Percentiles rank a stretch among this genome's conserved stretches.
Evolutionary conservation across 2,797 vertebrate species (phyloP).

Genomic region (Sebastes itinus): DNA sequence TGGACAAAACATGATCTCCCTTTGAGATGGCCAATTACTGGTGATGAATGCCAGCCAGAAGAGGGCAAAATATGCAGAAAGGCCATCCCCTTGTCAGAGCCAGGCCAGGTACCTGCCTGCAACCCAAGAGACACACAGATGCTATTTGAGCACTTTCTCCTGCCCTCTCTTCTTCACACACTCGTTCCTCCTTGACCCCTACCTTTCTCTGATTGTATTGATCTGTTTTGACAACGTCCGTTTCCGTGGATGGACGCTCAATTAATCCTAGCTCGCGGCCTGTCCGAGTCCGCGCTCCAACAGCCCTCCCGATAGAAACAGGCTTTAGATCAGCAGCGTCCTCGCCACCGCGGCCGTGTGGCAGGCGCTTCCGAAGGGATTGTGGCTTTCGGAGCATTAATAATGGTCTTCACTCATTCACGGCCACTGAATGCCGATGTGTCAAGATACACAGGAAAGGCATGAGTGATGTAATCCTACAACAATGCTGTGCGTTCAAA

Average conservation of each 20-base stretch:
- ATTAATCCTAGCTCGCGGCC: constrained; percentile 47
- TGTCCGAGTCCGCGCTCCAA: constrained; percentile 7
- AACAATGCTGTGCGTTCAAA: constrained; percentile 43
- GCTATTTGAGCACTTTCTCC: constrained; percentile 8
- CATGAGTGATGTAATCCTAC: constrained; percentile 31
- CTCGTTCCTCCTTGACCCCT: constrained; percentile 29
- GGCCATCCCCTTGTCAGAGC: constrained; percentile 40
- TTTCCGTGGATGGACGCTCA: constrained; percentile 44
- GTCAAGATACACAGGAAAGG: constrained; percentile 20
- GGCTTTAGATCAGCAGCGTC: constrained; percentile 12
- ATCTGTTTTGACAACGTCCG: constrained; percentile 66
- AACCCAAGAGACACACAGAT: constrained; percentile 24
- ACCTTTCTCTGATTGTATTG: constrained; percentile 44
- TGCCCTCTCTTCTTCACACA: constrained; percentile 3
- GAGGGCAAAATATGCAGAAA: constrained; percentile 57
- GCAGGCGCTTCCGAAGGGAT: constrained; percentile 20
- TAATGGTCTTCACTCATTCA: constrained; percentile 33
- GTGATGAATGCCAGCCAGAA: constrained; percentile 52
- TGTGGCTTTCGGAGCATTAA: constrained; percentile 39
- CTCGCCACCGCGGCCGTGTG: not conserved
- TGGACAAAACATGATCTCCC: constrained; percentile 56
- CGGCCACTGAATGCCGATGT: constrained; percentile 15
- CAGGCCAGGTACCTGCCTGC: constrained; percentile 14
- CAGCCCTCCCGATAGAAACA: constrained; percentile 7
- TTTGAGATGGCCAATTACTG: constrained; percentile 65